Percentiles rank a stretch among this genome's conserved stretches.
These are phyloP conservation scores for Vireo griseus DNA, from an alignment of 2,797 vertebrate species.

Conservation along the genomic window DNA sequence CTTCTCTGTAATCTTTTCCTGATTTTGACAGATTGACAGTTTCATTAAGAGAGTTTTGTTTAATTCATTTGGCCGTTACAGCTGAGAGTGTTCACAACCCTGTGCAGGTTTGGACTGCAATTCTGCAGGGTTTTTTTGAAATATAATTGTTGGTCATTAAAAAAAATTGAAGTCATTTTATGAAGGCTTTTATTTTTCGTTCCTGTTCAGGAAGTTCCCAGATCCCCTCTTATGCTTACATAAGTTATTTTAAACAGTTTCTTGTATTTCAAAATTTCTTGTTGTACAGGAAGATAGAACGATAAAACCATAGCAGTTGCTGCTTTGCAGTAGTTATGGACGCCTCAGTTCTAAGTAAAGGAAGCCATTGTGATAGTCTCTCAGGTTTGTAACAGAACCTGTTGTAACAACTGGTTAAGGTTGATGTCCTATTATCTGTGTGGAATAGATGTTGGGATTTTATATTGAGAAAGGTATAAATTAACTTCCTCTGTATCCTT, in stretches of 20 bases:
- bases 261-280: not conserved
- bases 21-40: conserved; percentile 7
- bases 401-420: not conserved
- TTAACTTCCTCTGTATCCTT: not conserved
- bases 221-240: not conserved
- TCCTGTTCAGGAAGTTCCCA: conserved; percentile 1
- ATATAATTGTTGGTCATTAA: conserved; percentile 24
- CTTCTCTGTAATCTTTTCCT: not conserved
- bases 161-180: not conserved
- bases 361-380: not conserved
- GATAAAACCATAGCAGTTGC: not conserved
- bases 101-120: not conserved
- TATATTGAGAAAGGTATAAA: not conserved
- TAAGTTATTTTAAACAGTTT: not conserved
- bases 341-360: not conserved
- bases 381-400: not conserved
- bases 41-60: conserved; percentile 24
- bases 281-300: not conserved
- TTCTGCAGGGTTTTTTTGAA: not conserved
- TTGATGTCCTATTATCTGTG: not conserved
- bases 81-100: conserved; percentile 7
- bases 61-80: conserved; percentile 9
- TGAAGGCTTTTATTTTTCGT: conserved; percentile 34
- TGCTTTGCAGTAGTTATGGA: not conserved
- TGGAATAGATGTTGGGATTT: not conserved